Evolutionary conservation across 2,888 invertebrate genomes (phyloP), one percentile per base, ranked within the genome.

Genomic region (Agelastica alni): DNA sequence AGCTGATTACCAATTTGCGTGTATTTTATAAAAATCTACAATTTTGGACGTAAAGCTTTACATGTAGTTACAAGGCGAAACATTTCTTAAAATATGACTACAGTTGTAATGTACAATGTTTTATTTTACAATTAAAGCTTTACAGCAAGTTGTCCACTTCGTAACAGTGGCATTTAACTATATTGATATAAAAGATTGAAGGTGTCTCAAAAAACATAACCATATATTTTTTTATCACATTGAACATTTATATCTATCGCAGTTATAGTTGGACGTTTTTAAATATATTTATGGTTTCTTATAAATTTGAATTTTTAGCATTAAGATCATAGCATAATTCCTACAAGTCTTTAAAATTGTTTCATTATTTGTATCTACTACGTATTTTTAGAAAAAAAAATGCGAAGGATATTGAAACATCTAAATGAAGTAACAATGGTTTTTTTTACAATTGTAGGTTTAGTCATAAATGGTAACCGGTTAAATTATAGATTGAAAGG

Each of bases 101-200:
- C 58, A 57, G 58, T 39, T 39, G 37, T 49, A 49, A 63, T 66
- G 59, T 64, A 64, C 63, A 63, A 49, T 53, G 53, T 49, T 65
- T 67, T 70, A 71, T 71, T 60, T 69, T 73, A 74, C 72, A 73
- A 65, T 74, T 74, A 74, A 74, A 74, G 74, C 74, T 74, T 64
- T 65, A 71, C 73, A 74, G 74, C 74, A 74, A 72, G 66, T 65
- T 60, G 61, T 56, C 67, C 68, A 67, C 66, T 59, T 60, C 45
- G 45, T 55, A 51, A 44, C 56, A 68, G 71, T 72, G 74, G 72
- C 70, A 71, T 70, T 71, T 71, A 68, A 70, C 67, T 67, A 62
- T 43, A 60, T 65, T 69, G 65, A 67, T 68, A 67, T 65, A 63
- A 60, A 63, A 60, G 30, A 43, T 28, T 20, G 31, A 48, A 37